Percentiles rank a stretch among this genome's conserved stretches.
Conservation (phyloP, 2,113 vertebrate genomes). For the Paraplagusia blochii region DNA sequence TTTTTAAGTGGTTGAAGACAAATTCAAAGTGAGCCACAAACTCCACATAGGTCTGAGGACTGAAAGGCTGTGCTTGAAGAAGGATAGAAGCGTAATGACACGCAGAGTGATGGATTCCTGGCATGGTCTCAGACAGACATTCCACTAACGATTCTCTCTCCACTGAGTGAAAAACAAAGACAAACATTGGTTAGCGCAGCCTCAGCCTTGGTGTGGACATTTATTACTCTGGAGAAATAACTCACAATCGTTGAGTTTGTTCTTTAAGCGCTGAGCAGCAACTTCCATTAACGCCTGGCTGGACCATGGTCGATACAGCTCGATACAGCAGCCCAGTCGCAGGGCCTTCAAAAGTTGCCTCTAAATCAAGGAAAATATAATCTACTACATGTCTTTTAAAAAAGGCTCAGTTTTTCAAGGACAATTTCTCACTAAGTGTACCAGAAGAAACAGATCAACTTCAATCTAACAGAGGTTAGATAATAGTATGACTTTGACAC, state of each 20-base stretch:
- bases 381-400: neutral
- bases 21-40: slow-evolving; percentile 71
- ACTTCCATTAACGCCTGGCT: slow-evolving; percentile 60
- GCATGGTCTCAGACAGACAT: slow-evolving; percentile 70
- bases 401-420: too few species aligned
- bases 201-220: neutral
- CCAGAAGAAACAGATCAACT: too few species aligned
- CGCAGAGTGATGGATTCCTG: slow-evolving; percentile 77
- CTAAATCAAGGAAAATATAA: neutral
- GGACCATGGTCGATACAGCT: slow-evolving; percentile 79
- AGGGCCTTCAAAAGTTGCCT: slow-evolving; percentile 64
- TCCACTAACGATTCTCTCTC: slow-evolving; percentile 12
- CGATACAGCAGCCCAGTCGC: slow-evolving; percentile 69
- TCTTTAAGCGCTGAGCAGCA: slow-evolving; percentile 63
- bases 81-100: slow-evolving; percentile 63
- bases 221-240: neutral
- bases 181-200: neutral
- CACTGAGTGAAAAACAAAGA: slow-evolving; percentile 26
- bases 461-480: too few species aligned
- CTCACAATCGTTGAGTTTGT: slow-evolving; percentile 15
- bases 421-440: too few species aligned
- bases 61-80: slow-evolving; percentile 64
- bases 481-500: too few species aligned
- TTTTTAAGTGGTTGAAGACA: slow-evolving; percentile 49
- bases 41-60: slow-evolving; percentile 73